phyloP scores from a whole-genome alignment of 1,140 invertebrate species.

The Neotoxoptera formosana region DNA sequence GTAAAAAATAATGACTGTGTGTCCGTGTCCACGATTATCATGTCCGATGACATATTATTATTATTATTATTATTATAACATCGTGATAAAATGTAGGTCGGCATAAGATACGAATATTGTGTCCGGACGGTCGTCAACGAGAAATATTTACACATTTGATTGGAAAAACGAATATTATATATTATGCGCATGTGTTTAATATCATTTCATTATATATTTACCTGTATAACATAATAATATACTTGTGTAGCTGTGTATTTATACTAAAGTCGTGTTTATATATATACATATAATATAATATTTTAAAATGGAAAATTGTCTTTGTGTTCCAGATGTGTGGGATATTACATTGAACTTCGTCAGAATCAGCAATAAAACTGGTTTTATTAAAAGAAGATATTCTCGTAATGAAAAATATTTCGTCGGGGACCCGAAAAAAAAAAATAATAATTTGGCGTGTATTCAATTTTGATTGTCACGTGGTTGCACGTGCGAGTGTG shows the following conservation, averaged over 20 bases:
- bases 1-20: neutral
- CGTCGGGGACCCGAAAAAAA: neutral
- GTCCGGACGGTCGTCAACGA: neutral
- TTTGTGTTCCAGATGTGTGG: neutral
- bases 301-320: neutral
- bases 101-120: neutral
- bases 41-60: constrained; percentile 1
- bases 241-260: neutral
- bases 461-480: neutral
- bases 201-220: neutral
- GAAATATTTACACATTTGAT: neutral
- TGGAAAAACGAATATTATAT: neutral
- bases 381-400: neutral
- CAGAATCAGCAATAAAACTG: constrained; percentile 1
- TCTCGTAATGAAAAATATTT: neutral
- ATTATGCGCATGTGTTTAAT: neutral
- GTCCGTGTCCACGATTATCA: neutral
- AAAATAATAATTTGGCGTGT: neutral
- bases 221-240: too few species aligned
- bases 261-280: too few species aligned
- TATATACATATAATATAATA: neutral
- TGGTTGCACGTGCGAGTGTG: neutral
- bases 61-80: too few species aligned
- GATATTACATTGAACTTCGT: neutral
- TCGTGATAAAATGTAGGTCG: constrained; percentile 13